A percentile compares a stretch with the other conserved stretches of the same genome.
These are phyloP conservation scores for Protobothrops mucrosquamatus DNA, from an alignment of 2,113 vertebrate species.

Conservation along the genomic window DNA sequence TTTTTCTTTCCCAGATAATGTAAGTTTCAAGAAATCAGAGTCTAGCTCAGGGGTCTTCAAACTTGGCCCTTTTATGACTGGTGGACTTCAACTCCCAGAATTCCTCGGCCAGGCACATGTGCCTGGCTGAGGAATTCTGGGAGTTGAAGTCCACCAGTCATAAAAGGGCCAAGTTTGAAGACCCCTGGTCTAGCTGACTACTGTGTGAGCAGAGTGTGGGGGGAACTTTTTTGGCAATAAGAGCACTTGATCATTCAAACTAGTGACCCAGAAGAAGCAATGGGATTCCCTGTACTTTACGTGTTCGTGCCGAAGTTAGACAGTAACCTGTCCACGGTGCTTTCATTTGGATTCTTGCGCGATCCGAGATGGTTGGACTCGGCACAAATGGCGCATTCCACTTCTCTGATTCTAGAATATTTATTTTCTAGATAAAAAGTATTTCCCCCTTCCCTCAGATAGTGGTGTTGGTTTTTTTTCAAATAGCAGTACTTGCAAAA, in stretches of 20 bases:
- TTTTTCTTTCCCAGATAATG: background rate
- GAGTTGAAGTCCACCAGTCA: no score
- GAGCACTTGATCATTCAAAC: background rate
- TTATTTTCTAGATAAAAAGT: background rate
- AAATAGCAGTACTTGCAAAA: background rate
- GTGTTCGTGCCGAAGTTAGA: background rate
- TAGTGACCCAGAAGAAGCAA: background rate
- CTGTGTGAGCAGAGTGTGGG: background rate
- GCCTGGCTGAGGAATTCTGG: no score
- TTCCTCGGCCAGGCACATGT: no score
- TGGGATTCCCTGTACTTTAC: background rate
- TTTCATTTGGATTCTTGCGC: background rate
- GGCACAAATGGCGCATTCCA: background rate
- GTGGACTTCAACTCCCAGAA: no score
- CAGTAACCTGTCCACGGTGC: background rate
- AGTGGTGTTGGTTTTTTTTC: background rate
- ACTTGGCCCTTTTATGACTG: no score
- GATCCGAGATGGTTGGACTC: no score
- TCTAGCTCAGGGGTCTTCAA: background rate
- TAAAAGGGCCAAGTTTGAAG: background rate
- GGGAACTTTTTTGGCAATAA: background rate
- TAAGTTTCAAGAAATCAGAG: background rate
- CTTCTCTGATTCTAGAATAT: background rate
- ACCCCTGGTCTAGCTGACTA: background rate
- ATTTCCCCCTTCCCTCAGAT: background rate